phyloP scores from a whole-genome alignment of 2,797 vertebrate genomes.

The Triplophysa bombifrons region DNA sequence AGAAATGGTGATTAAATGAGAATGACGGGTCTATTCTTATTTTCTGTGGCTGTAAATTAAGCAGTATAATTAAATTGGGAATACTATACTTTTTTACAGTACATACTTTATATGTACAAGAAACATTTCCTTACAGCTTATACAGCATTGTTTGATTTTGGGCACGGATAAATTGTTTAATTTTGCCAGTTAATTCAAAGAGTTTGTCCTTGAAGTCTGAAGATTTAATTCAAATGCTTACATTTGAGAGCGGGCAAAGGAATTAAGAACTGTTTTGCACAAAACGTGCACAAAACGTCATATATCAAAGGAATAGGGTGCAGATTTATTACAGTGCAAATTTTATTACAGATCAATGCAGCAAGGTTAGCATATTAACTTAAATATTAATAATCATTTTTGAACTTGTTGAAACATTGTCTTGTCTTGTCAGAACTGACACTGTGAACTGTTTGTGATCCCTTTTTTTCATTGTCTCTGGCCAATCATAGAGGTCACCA shows the following conservation, averaged over 20 bases:
- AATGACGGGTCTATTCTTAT: too few relatives aligned
- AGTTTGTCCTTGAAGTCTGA: too few relatives aligned
- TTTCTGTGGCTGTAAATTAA: too few relatives aligned
- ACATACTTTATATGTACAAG: too few relatives aligned
- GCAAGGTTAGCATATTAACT: neutral
- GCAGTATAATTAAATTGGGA: too few relatives aligned
- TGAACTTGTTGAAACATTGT: slow-evolving; percentile 13
- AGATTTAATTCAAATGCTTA: too few relatives aligned
- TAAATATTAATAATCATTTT: neutral
- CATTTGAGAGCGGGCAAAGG: neutral
- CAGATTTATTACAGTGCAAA: neutral
- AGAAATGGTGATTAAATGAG: too few relatives aligned
- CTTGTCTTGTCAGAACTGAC: slow-evolving; percentile 1
- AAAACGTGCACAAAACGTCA: neutral
- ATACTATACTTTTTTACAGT: too few relatives aligned
- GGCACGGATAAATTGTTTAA: too few relatives aligned
- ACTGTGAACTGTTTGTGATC: slow-evolving; percentile 21
- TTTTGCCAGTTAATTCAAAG: too few relatives aligned
- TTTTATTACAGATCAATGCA: neutral
- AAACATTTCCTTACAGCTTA: too few relatives aligned
- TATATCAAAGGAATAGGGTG: neutral
- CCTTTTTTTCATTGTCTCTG: slow-evolving; percentile 16
- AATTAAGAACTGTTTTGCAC: neutral
- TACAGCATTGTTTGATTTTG: too few relatives aligned
- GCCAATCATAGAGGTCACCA: slow-evolving; percentile 17